Evolutionary conservation across 2,888 invertebrate species (phyloP).

Genomic region (Tiliacea citrago): DNA sequence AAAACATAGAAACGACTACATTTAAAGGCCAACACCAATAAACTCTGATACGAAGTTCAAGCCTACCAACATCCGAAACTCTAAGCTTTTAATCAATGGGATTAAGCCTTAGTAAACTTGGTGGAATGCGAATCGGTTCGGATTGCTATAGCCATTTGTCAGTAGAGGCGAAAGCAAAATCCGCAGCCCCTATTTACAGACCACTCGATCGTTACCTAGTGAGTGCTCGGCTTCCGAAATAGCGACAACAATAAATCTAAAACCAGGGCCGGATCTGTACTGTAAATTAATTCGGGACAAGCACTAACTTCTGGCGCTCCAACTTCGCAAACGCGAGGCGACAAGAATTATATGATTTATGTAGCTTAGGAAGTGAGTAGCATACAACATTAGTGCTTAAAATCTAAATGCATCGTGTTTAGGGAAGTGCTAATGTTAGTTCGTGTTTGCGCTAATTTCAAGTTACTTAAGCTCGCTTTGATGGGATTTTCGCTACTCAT

Average conservation of each 20-base stretch:
- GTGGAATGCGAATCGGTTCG: constrained; percentile 67
- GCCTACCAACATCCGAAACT: constrained; percentile 60
- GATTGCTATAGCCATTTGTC: constrained; percentile 72
- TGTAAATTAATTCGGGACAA: constrained; percentile 65
- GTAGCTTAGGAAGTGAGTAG: constrained; percentile 54
- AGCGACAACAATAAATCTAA: constrained; percentile 69
- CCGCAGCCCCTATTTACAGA: constrained; percentile 75
- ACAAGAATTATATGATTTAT: constrained; percentile 62
- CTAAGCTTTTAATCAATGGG: constrained; percentile 70
- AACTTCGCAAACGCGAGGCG: constrained; percentile 53
- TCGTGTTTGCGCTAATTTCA: constrained; percentile 49
- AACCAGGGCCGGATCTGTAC: constrained; percentile 64
- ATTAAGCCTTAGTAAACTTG: constrained; percentile 71
- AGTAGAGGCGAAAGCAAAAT: constrained; percentile 73
- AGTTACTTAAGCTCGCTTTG: constrained; percentile 47
- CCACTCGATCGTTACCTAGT: constrained; percentile 72
- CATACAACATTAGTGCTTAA: constrained; percentile 57
- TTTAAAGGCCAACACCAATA: constrained; percentile 53
- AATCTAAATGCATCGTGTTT: constrained; percentile 61
- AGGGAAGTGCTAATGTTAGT: constrained; percentile 51
- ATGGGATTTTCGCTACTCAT: constrained; percentile 45
- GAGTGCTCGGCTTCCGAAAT: constrained; percentile 65
- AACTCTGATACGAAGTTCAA: constrained; percentile 53
- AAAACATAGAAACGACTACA: constrained; percentile 8
- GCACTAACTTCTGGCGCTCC: constrained; percentile 62